A percentile compares a stretch with the other conserved stretches of the same genome.
Conservation (phyloP, 23 tunicate species). For the Halocynthia roretzi region DNA sequence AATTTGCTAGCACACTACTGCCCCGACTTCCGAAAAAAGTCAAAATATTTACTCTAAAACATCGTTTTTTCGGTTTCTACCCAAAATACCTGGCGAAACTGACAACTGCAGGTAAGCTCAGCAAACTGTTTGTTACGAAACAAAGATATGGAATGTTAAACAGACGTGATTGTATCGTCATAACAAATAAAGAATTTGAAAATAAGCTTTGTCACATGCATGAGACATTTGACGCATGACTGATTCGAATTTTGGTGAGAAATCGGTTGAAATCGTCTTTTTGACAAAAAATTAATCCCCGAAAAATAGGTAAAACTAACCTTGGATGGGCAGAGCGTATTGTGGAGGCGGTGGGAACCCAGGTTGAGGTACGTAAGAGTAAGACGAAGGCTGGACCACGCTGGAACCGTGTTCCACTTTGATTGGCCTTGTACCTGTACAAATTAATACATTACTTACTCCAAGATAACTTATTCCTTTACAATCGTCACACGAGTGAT, state of each 20-base stretch:
- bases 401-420: conserved; percentile 48
- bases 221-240: not conserved
- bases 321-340: conserved; percentile 70
- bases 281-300: not conserved
- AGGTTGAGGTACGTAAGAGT: conserved; percentile 60
- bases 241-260: too few species aligned
- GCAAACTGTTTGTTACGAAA: conserved; percentile 28
- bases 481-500: too few species aligned
- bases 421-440: conserved; percentile 57
- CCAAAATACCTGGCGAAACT: not conserved
- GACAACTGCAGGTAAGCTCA: too few species aligned
- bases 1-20: not conserved
- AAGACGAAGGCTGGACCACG: conserved; percentile 31
- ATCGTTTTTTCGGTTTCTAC: too few species aligned
- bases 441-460: not conserved
- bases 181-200: conserved; percentile 13
- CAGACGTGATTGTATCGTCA: conserved; percentile 18
- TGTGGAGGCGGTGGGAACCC: conserved; percentile 61
- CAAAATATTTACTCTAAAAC: not conserved
- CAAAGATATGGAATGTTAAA: conserved; percentile 3
- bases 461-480: not conserved
- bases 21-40: conserved; percentile 6
- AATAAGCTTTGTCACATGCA: conserved; percentile 25
- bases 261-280: not conserved
- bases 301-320: conserved; percentile 17